A percentile compares a stretch with the other conserved stretches of the same genome.
Evolutionary conservation across 2,113 vertebrate species (phyloP).

Genomic region (Poeciliopsis turrubarensis): DNA sequence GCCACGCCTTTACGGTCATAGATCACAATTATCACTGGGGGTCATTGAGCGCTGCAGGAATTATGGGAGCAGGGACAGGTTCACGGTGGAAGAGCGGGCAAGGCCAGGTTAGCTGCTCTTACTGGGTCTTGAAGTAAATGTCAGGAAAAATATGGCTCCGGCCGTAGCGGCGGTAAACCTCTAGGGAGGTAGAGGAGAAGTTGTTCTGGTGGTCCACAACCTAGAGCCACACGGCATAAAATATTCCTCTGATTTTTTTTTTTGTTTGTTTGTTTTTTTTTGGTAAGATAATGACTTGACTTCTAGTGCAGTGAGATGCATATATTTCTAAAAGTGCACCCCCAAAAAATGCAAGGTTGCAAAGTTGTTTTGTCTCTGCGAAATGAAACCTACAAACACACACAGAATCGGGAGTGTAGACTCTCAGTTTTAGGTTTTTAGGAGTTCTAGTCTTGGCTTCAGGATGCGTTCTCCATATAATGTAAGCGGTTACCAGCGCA

Average conservation of each 20-base stretch:
- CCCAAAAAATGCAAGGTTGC: not conserved
- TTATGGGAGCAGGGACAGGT: constrained; percentile 45
- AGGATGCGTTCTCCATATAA: constrained; percentile 57
- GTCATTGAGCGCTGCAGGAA: constrained; percentile 71
- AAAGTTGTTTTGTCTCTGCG: not conserved
- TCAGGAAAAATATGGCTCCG: constrained; percentile 11
- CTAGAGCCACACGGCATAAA: not conserved
- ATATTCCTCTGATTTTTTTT: not conserved
- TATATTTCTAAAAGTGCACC: not conserved
- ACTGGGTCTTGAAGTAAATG: constrained; percentile 27
- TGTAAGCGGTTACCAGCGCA: constrained; percentile 58
- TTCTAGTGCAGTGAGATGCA: not conserved
- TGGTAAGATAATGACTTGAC: not conserved
- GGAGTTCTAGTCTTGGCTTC: constrained; percentile 24
- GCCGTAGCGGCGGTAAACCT: not conserved
- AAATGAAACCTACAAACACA: not conserved
- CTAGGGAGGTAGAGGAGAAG: not conserved
- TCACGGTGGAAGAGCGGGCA: constrained; percentile 24
- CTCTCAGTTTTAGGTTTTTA: constrained; percentile 32
- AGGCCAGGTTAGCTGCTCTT: constrained; percentile 18
- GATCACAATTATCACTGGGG: constrained; percentile 78
- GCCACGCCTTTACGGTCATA: constrained; percentile 63
- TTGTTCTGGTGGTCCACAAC: constrained; percentile 1
- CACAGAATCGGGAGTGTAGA: not conserved
- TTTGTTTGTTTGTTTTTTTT: too few relatives aligned